phyloP scores from a whole-genome alignment of 2,113 vertebrate genomes.

The Odobenus rosmarus region DNA sequence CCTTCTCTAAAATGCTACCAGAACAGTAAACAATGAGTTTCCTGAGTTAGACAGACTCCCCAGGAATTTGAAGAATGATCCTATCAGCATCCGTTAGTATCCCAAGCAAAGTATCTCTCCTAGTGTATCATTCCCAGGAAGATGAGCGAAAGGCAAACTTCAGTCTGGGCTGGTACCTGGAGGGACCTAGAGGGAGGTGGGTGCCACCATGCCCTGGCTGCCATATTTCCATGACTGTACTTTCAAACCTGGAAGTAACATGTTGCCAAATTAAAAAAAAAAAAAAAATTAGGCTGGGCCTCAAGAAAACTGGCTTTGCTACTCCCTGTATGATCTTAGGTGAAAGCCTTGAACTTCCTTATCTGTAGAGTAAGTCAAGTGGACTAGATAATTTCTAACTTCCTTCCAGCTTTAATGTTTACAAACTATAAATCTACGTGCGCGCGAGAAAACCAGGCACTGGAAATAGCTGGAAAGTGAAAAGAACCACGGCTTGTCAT shows the following conservation, averaged over 20 bases:
- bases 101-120: not conserved
- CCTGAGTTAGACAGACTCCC: not conserved
- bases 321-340: not conserved
- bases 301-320: not conserved
- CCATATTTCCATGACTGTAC: not conserved
- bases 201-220: not conserved
- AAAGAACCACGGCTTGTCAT: not conserved
- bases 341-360: not conserved
- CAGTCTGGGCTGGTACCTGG: not conserved
- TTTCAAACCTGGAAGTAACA: not conserved
- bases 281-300: not conserved
- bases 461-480: not conserved
- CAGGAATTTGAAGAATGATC: not conserved
- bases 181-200: not conserved
- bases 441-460: not conserved
- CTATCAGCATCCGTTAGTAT: too few relatives aligned
- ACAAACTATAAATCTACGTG: not conserved
- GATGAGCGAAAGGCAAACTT: not conserved
- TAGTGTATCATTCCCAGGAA: not conserved
- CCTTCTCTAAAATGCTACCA: not conserved
- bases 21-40: not conserved
- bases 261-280: not conserved
- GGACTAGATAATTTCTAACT: not conserved
- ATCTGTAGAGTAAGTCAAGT: not conserved
- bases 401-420: not conserved